Percentiles rank a stretch among this genome's conserved stretches.
Evolutionary conservation across 2,113 vertebrate genomes (phyloP).

Genomic region (Trematomus loennbergii): DNA sequence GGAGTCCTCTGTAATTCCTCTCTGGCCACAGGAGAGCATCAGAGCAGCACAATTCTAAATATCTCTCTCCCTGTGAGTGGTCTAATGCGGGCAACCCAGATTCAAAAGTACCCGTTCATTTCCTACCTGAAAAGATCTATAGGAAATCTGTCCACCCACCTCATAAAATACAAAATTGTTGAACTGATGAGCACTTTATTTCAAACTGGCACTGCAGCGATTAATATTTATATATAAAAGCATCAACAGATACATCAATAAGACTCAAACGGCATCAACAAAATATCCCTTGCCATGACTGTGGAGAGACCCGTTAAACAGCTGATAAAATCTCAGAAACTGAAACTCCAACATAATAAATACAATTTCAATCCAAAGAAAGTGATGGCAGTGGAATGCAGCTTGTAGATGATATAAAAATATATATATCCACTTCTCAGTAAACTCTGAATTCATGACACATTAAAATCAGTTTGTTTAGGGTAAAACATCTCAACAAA

Average conservation of each 20-base stretch:
- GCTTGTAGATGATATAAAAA: slow-evolving; percentile 42
- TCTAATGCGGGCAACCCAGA: background rate
- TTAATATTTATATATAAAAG: slow-evolving; percentile 25
- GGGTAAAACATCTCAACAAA: slow-evolving; percentile 23
- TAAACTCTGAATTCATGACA: slow-evolving; percentile 31
- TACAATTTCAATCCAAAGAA: slow-evolving; percentile 49
- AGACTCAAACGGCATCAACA: slow-evolving; percentile 15
- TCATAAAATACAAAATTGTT: background rate
- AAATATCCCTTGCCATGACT: slow-evolving; percentile 4
- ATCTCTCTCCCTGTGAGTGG: accelerated
- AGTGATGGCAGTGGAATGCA: slow-evolving; percentile 54
- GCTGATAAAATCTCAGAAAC: slow-evolving; percentile 42
- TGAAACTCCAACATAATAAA: slow-evolving; percentile 68
- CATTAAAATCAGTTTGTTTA: slow-evolving; percentile 16
- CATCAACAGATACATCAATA: slow-evolving; percentile 30
- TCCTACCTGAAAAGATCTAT: background rate
- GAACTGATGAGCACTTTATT: slow-evolving; percentile 57
- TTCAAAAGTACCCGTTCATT: background rate
- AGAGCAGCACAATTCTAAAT: background rate
- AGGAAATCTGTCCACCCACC: background rate
- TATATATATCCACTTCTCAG: slow-evolving; percentile 18
- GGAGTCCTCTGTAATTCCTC: background rate
- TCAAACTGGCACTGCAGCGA: slow-evolving; percentile 47
- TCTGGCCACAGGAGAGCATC: slow-evolving; percentile 48
- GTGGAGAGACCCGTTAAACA: slow-evolving; percentile 24